Percentiles rank a stretch among this genome's conserved stretches.
These are phyloP conservation scores for Trogon surrucura DNA, from an alignment of 2,113 vertebrate genomes.

Conservation along the genomic window DNA sequence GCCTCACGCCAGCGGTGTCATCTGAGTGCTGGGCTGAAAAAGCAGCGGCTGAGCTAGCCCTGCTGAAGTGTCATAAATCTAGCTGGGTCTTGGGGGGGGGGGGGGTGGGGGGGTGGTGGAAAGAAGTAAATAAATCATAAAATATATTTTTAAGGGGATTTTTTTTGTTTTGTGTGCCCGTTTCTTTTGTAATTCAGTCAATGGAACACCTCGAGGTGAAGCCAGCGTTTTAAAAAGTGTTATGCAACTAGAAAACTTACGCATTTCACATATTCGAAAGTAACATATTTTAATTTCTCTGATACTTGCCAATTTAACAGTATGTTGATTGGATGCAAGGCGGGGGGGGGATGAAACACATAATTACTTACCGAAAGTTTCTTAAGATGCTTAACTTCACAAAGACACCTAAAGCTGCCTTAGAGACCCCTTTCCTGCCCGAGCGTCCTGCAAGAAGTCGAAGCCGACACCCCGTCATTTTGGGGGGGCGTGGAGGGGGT, in stretches of 20 bases:
- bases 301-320: not conserved
- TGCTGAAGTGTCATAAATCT: not conserved
- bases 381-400: not conserved
- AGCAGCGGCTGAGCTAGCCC: not conserved
- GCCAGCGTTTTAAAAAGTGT: not conserved
- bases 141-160: not conserved
- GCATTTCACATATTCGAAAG: not conserved
- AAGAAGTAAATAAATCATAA: not conserved
- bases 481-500: fast-evolving
- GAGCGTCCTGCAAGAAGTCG: not conserved
- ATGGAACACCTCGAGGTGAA: not conserved
- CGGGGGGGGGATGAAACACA: fast-evolving
- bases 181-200: not conserved
- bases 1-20: not conserved
- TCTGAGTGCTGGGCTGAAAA: not conserved
- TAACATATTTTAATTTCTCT: not conserved
- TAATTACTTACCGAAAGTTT: not conserved
- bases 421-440: not conserved
- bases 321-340: not conserved
- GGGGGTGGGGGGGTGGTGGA: too few species aligned
- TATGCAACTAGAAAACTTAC: not conserved
- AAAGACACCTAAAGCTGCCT: not conserved
- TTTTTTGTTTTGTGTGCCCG: too few species aligned
- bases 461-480: not conserved
- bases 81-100: not conserved